phyloP scores from a whole-genome alignment of 1,140 invertebrate species.

The Diorhabda elongata region DNA sequence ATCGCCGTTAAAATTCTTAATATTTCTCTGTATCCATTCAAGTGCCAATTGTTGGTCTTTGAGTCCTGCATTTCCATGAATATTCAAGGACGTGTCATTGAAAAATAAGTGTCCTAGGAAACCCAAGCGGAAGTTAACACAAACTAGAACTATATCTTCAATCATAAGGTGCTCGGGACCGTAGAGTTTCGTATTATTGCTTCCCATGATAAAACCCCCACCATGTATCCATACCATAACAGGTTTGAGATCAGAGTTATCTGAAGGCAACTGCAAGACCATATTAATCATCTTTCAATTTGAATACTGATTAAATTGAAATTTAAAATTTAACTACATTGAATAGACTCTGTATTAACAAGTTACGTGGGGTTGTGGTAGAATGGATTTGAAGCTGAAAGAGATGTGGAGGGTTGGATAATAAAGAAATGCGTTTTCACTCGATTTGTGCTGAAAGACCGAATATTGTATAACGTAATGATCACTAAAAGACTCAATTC shows the following conservation, averaged over 20 bases:
- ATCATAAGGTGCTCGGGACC: constrained; percentile 63
- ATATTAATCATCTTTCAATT: too few relatives aligned
- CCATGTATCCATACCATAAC: constrained; percentile 66
- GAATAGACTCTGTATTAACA: too few relatives aligned
- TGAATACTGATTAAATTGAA: too few relatives aligned
- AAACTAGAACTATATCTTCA: constrained; percentile 51
- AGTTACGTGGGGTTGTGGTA: too few relatives aligned
- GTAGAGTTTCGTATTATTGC: constrained; percentile 52
- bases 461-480: too few relatives aligned
- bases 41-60: constrained; percentile 58
- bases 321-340: too few relatives aligned
- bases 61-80: constrained; percentile 60
- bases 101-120: constrained; percentile 46
- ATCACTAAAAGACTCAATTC: too few relatives aligned
- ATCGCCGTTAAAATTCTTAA: constrained; percentile 52
- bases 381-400: too few relatives aligned
- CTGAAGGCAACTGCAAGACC: not conserved
- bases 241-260: constrained; percentile 36
- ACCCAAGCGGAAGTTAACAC: constrained; percentile 53
- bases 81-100: constrained; percentile 44
- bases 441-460: too few relatives aligned
- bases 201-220: constrained; percentile 57
- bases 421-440: too few relatives aligned
- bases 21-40: constrained; percentile 56
- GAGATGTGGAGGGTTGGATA: too few relatives aligned